These are phyloP conservation scores for Nasonovia ribisnigri DNA, from an alignment of 2,888 invertebrate species.

Conservation along the genomic window DNA sequence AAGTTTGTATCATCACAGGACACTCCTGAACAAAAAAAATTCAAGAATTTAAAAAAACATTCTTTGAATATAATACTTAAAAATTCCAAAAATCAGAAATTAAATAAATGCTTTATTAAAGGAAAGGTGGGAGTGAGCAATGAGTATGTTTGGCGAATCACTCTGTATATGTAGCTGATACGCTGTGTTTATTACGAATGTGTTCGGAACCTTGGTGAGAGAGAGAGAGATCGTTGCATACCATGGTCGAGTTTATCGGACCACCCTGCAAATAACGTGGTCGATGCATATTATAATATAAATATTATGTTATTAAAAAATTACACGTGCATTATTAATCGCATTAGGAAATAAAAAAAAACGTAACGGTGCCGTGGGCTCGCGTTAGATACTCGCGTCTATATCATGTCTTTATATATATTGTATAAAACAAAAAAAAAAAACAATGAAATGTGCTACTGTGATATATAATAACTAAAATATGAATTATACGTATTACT, in stretches of 20 bases:
- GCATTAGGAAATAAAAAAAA: not conserved
- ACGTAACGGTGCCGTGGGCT: not conserved
- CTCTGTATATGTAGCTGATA: not conserved
- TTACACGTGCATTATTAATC: slow-evolving; percentile 28
- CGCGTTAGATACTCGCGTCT: not conserved
- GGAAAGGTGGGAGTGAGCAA: too few relatives aligned
- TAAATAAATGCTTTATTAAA: too few relatives aligned
- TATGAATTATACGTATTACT: not conserved
- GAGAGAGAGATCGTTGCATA: not conserved
- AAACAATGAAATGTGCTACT: not conserved
- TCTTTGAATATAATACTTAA: too few relatives aligned
- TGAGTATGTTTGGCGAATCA: too few relatives aligned
- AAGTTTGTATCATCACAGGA: too few relatives aligned
- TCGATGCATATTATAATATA: not conserved
- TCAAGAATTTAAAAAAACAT: too few relatives aligned
- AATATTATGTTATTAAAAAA: slow-evolving; percentile 22
- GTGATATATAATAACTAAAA: not conserved
- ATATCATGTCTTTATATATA: not conserved
- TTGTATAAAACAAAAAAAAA: not conserved
- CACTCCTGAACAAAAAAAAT: too few relatives aligned
- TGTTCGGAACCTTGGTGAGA: not conserved
- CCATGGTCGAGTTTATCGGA: not conserved
- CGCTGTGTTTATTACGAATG: not conserved
- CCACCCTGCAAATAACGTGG: not conserved
- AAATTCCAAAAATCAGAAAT: too few relatives aligned